phyloP scores from a whole-genome alignment of 2,113 vertebrate species.

The Sphyrna mokarran region DNA sequence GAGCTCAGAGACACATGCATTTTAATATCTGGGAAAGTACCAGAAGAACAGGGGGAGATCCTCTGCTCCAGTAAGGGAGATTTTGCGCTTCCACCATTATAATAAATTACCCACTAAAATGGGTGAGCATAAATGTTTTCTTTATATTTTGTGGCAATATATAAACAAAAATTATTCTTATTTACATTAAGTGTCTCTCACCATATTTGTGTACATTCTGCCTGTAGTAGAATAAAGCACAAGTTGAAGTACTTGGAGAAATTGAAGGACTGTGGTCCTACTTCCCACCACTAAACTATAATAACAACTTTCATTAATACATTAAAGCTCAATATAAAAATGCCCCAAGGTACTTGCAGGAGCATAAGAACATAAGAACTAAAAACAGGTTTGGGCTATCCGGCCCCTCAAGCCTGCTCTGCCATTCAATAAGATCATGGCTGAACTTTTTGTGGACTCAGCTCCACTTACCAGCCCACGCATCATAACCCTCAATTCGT shows the following conservation, averaged over 20 bases:
- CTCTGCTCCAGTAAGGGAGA: background rate
- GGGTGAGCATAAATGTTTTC: background rate
- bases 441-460: too few relatives aligned
- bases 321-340: background rate
- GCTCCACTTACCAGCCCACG: too few relatives aligned
- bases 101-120: background rate
- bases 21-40: background rate
- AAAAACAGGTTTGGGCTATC: too few relatives aligned
- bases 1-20: background rate
- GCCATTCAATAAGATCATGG: too few relatives aligned
- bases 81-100: background rate
- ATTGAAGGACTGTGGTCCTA: too few relatives aligned
- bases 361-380: background rate
- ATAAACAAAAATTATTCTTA: background rate
- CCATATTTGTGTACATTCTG: background rate
- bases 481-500: too few relatives aligned
- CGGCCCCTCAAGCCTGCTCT: too few relatives aligned
- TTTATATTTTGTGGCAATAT: background rate
- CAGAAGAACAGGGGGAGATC: too few relatives aligned
- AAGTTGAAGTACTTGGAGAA: too few relatives aligned
- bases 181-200: background rate
- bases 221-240: background rate
- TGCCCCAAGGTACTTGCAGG: background rate
- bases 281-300: background rate
- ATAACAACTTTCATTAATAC: background rate